Base-by-base conservation (phyloP, 92 coral and sea anemone genomes). In the Palythoa heliodiscus region DNA sequence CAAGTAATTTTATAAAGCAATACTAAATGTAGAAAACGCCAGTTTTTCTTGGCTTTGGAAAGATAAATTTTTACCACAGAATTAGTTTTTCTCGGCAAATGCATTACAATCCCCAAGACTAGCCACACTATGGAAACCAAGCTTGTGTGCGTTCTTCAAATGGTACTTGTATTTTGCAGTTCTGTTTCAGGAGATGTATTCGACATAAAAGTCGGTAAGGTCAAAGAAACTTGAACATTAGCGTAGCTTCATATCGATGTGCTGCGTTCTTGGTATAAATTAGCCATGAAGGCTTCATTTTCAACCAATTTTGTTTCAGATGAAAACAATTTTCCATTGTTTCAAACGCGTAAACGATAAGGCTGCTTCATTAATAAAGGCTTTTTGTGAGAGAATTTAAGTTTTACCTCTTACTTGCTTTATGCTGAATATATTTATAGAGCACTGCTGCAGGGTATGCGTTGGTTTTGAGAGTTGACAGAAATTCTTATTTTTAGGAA, bases 131-230 rank as follows among this genome's bases (percentile, higher is more conserved):
- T 76, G 81, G 19, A 17, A 24, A 16, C 67, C 0, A 76, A 54
- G n/a, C 8, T 76, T 53, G 29, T 23, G 22, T 54, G 7, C 54
- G 23, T 25, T 76, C 25, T 76, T 5, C 81, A 54, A 54, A 20
- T 76, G 7, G 20, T 76, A 11, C 24, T 76, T 4, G 11, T 76
- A 13, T 47, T 58, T 29, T 53, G 24, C 48, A 76, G 50, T 55
- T 76, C 50, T 4, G 39, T 54, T 9, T 76, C 68, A 20, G 67
- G 66, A 13, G 24, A 76, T 76, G 23, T 14, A 13, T 68, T 76
- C 24, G 81, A 76, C 68, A 29, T 76, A 11, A 76, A 76, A 29
- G 53, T 76, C 63, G 81, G 81, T 76, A 54, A 76, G 81, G 25
- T n/a, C 14, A 20, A 24, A 58, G 53, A 35, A 16, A 15, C 23